phyloP scores from a whole-genome alignment of 2,888 invertebrate genomes.

The Apamea anceps region DNA sequence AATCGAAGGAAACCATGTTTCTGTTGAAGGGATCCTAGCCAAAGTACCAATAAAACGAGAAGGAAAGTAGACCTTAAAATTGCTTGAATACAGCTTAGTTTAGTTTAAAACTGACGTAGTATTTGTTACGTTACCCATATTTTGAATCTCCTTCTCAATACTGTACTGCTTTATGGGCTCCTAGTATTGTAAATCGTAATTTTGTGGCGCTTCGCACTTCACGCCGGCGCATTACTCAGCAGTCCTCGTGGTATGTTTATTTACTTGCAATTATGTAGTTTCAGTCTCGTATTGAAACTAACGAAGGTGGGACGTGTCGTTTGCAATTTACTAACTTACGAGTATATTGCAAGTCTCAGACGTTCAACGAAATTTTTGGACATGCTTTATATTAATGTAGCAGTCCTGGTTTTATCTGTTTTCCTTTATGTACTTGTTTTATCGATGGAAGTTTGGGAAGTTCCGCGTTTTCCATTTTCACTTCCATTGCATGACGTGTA shows the following conservation, averaged over 20 bases:
- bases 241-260: neutral
- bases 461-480: neutral
- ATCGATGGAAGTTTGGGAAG: neutral
- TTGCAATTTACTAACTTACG: neutral
- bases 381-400: neutral
- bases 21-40: neutral
- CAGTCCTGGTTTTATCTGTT: neutral
- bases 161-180: conserved; percentile 15
- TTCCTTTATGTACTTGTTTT: neutral
- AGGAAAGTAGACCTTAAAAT: conserved; percentile 6
- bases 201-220: conserved; percentile 15
- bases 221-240: neutral
- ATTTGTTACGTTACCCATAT: neutral
- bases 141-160: neutral
- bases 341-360: neutral
- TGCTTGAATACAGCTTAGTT: neutral
- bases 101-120: neutral
- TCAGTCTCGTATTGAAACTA: neutral
- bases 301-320: neutral
- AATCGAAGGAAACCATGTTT: neutral
- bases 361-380: no score
- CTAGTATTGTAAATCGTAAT: conserved; percentile 20
- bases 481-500: neutral
- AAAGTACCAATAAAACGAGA: neutral
- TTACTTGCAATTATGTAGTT: neutral